Evolutionary conservation across 2,797 vertebrate genomes (phyloP), one percentile per base, ranked within the genome.

Genomic region (Ispidina picta): DNA sequence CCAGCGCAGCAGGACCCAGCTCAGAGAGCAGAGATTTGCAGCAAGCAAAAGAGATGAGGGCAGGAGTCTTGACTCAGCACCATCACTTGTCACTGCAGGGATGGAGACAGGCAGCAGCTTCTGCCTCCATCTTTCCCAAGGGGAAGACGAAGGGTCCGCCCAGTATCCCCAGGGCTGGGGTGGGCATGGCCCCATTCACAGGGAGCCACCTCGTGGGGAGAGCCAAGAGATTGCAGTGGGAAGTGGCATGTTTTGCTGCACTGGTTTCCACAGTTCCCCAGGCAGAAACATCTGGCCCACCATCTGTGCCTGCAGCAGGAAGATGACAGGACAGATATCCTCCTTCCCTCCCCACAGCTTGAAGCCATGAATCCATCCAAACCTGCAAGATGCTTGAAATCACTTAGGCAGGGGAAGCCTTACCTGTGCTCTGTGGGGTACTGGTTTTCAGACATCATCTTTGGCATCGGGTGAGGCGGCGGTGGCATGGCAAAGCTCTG

Each of bases 391-490:
- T 0, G 1, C 20, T 29, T 0, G 56, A 0, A 1, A 8, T 25
- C 1, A 0, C 56, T 7, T 4, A 1, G 25, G 5, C 0, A 0
- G 14, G 19, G 31, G 21, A 19, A 6, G 52, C 62, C 72, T 92
- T 74, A 99, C 99, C 98, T 99, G 98, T 99, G 98, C 97, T 99
- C 99, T 72, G 98, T 86, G 26, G 98, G 96, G 97, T 98, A 99
- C 94, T 95, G 98, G 74, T 97, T 98, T 90, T 97, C 98, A 49
- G 97, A 96, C 94, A 98, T 96, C 97, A 97, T 98, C 97, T 98
- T 98, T 97, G 98, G 97, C 97, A 98, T 97, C 97, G 95, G 98
- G 92, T 97, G 96, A 52, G 98, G 98, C 0, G 98, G 98, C 64
- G 98, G 98, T 35, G 99, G 99, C 86, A 99, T 97, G 1, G 97